These are phyloP conservation scores for Panurus biarmicus DNA, from an alignment of 2,113 vertebrate species.

Conservation along the genomic window DNA sequence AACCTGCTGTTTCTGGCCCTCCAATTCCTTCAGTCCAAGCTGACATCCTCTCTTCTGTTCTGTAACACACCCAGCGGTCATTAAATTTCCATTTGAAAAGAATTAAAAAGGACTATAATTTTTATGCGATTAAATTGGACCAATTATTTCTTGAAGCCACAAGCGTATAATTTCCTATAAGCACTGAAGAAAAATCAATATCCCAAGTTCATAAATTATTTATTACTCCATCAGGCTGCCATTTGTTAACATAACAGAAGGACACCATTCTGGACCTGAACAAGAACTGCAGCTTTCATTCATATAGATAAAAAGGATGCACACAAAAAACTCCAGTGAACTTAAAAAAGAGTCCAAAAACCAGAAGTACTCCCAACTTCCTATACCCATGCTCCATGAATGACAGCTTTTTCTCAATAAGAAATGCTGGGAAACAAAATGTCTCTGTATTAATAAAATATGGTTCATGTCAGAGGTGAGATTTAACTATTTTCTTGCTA, in stretches of 20 bases:
- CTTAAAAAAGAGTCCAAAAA: background rate
- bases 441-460: background rate
- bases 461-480: background rate
- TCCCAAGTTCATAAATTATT: constrained; percentile 49
- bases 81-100: constrained; percentile 49
- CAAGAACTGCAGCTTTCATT: background rate
- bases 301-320: background rate
- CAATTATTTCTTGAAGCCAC: constrained; percentile 43
- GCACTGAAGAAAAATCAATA: constrained; percentile 55
- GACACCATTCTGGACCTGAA: background rate
- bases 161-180: constrained; percentile 53
- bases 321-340: background rate
- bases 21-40: background rate
- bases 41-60: background rate
- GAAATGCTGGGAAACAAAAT: background rate
- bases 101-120: constrained; percentile 56
- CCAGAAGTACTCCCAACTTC: background rate
- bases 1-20: background rate
- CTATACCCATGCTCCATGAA: background rate
- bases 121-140: constrained; percentile 46
- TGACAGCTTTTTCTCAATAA: background rate
- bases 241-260: background rate
- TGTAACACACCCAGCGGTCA: background rate
- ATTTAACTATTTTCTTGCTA: background rate
- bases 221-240: constrained; percentile 16